Conservation (phyloP, 2,797 vertebrate species). For the Muscicapa striata region DNA sequence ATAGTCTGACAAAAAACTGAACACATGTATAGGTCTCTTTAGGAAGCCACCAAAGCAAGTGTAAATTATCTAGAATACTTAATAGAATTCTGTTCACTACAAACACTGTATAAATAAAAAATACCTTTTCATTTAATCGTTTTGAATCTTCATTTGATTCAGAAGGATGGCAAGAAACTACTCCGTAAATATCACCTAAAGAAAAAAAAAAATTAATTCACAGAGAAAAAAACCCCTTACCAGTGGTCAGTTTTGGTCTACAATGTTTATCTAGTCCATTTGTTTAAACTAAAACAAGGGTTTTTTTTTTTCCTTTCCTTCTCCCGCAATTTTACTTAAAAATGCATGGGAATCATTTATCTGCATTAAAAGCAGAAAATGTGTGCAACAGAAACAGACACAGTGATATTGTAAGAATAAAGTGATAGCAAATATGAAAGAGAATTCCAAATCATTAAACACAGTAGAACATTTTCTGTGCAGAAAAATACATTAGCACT, state of each 20-base stretch:
- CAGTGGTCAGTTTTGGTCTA: background rate
- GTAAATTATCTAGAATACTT: background rate
- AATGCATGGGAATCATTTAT: background rate
- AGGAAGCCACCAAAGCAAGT: background rate
- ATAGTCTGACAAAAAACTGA: background rate
- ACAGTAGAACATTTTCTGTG: background rate
- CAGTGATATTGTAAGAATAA: background rate
- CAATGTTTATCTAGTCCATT: background rate
- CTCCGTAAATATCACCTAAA: slow-evolving; percentile 38
- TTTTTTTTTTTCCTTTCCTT: fast-evolving
- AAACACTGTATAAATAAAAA: background rate
- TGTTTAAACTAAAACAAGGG: background rate
- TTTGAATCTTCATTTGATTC: slow-evolving; percentile 69
- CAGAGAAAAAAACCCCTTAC: background rate
- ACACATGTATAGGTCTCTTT: background rate
- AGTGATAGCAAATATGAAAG: background rate
- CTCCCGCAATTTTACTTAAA: background rate
- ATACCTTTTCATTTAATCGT: slow-evolving; percentile 77
- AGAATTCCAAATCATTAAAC: background rate
- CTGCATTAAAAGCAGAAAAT: background rate
- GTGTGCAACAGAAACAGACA: background rate
- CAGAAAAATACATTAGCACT: background rate
- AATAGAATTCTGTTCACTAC: background rate
- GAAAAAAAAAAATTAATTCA: slow-evolving; percentile 21
- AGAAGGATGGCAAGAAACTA: slow-evolving; percentile 44